Base-by-base conservation (phyloP, 2,113 vertebrate genomes). In the Crotalus helleri region DNA sequence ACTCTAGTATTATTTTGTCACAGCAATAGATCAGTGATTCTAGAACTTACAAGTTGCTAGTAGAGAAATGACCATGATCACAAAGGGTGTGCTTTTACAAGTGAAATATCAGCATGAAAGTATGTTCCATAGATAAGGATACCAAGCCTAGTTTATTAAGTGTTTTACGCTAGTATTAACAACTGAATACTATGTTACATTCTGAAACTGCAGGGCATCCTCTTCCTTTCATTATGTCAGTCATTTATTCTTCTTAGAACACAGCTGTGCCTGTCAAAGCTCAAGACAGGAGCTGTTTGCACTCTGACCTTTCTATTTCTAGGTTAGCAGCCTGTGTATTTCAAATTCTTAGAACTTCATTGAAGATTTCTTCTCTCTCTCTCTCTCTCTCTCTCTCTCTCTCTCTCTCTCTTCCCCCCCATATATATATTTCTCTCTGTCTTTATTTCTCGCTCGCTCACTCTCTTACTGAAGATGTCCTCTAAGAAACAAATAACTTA, bases 201-300 rank as follows among this genome's bases (percentile, higher is more conserved):
- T 89, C 91, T 94, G 69, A 3, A 24, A 10, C 29, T 90, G 88
- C 94, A 93, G 5, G 90, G 26, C 69, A 93, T 24, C 90, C 94
- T 33, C 49, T 46, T n/a, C 93, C 95, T 93, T 55, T 93, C 95
- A 94, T 95, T 92, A 1, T 0, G 58, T 95, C 96, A 96, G 95
- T 97, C 95, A 95, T 91, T 94, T 15, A 92, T 74, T 81, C 74
- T 95, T 54, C 0, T 46, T 55, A 85, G 95, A 93, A 90, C 95
- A 92, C 94, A 95, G 95, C 95, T 95, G 93, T 2, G 0, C 91
- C 91, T 33, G 33, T 1, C 1, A 74, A 91, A 95, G 69, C 44
- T 53, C 57, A 92, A 12, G 85, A 88, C 46, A 94, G 89, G 24
- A 24, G 5, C 90, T 88, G 87, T 59, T 69, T 21, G 5, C n/a